Conservation (phyloP, 2,888 invertebrate species). For the Scaptomyza flava region DNA sequence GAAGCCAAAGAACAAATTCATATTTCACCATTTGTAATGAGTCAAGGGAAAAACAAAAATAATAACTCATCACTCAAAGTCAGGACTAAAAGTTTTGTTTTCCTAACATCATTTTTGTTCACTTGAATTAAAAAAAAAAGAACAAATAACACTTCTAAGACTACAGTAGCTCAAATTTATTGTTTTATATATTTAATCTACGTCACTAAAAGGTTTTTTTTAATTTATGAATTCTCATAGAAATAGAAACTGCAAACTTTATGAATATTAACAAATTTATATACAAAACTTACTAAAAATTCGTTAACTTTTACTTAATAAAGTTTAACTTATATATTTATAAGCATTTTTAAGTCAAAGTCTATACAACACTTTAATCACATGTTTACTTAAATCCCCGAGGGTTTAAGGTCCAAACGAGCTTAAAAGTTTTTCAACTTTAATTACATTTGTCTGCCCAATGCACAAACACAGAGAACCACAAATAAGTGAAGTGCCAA, state of each 20-base stretch:
- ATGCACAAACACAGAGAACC: conserved; percentile 6
- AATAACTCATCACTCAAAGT: background rate
- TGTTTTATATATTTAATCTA: too few relatives aligned
- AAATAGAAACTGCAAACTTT: too few relatives aligned
- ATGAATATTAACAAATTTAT: too few relatives aligned
- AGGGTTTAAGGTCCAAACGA: conserved; percentile 7
- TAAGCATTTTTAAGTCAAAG: background rate
- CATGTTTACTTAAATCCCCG: background rate
- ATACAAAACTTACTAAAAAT: too few relatives aligned
- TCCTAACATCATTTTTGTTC: background rate
- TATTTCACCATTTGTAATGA: conserved; percentile 12
- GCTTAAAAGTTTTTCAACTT: conserved; percentile 42
- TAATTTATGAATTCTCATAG: too few relatives aligned
- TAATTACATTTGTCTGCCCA: conserved; percentile 50
- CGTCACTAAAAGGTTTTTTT: too few relatives aligned
- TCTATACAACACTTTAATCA: background rate
- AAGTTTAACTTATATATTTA: background rate
- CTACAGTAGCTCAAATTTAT: too few relatives aligned
- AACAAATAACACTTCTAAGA: too few relatives aligned
- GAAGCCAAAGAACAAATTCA: conserved; percentile 8
- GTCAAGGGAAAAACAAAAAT: background rate
- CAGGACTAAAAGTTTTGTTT: background rate
- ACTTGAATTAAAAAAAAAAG: background rate
- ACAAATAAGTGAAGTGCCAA: conserved; percentile 23
- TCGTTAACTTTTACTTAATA: too few relatives aligned